A percentile compares a stretch with the other conserved stretches of the same genome.
Evolutionary conservation across 1,140 invertebrate species (phyloP).

Genomic region (Ptiloglossa arizonensis): DNA sequence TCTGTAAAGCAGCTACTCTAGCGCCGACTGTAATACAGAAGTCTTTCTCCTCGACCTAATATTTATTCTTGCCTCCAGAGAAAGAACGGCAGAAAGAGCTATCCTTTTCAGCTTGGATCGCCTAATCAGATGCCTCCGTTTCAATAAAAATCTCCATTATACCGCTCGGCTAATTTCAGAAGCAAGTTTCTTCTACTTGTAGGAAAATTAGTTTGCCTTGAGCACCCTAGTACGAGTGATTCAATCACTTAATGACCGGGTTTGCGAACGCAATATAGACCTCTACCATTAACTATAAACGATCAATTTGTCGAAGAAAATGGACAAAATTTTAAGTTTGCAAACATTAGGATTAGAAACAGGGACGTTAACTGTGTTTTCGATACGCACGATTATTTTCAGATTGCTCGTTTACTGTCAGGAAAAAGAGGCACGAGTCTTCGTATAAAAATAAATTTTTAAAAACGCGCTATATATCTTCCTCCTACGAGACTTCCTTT

Average conservation of each 20-base stretch:
- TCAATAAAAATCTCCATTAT: constrained; percentile 61
- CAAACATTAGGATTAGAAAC: too few species aligned
- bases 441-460: too few species aligned
- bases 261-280: not conserved
- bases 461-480: too few species aligned
- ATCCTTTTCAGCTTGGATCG: not conserved
- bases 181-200: constrained; percentile 54
- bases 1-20: constrained; percentile 51
- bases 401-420: too few species aligned
- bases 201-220: constrained; percentile 63
- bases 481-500: too few species aligned
- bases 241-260: constrained; percentile 67
- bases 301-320: not conserved
- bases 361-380: too few species aligned
- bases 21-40: constrained; percentile 41
- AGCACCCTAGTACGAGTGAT: constrained; percentile 44
- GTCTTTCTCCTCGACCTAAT: constrained; percentile 33
- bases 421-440: too few species aligned
- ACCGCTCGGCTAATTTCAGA: constrained; percentile 52
- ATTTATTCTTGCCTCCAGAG: constrained; percentile 51
- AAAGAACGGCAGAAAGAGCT: not conserved
- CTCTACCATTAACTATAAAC: constrained; percentile 1
- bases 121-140: constrained; percentile 51
- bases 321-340: too few species aligned
- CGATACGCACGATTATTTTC: too few species aligned